A percentile compares a stretch with the other conserved stretches of the same genome.
These are phyloP conservation scores for Bucorvus abyssinicus DNA, from an alignment of 2,797 vertebrate species.

Conservation along the genomic window DNA sequence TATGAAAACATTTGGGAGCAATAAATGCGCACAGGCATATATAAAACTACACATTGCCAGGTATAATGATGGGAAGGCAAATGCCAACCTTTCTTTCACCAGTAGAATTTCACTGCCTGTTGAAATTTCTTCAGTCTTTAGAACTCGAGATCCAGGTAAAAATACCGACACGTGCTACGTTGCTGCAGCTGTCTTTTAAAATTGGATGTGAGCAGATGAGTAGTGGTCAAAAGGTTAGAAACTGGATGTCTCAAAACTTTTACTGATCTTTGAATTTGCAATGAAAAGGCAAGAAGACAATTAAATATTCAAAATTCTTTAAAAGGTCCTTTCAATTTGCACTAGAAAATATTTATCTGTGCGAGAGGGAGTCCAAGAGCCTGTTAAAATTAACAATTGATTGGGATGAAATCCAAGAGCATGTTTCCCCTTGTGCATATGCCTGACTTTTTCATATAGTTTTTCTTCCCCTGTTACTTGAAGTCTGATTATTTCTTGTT, in stretches of 20 bases:
- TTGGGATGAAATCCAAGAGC: neutral
- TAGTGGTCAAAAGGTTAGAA: neutral
- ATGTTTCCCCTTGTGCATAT: neutral
- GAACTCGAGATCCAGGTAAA: neutral
- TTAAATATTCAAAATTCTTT: neutral
- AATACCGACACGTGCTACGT: neutral
- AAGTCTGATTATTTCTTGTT: neutral
- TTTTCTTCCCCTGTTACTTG: neutral
- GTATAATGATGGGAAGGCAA: neutral
- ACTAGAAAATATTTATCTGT: neutral
- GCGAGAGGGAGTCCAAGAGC: neutral
- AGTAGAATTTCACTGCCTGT: neutral
- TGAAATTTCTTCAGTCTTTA: neutral
- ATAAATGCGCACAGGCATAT: neutral
- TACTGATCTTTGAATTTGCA: neutral
- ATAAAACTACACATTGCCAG: neutral
- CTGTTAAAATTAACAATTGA: neutral
- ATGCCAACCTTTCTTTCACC: neutral
- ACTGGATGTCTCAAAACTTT: neutral
- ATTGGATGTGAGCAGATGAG: neutral
- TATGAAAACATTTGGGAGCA: neutral
- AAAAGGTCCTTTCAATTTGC: neutral
- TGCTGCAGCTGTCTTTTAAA: neutral
- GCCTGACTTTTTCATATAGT: neutral
- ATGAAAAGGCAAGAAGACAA: neutral